Base-by-base conservation (phyloP, 2,888 invertebrate species). In the Miltochrista miniata region DNA sequence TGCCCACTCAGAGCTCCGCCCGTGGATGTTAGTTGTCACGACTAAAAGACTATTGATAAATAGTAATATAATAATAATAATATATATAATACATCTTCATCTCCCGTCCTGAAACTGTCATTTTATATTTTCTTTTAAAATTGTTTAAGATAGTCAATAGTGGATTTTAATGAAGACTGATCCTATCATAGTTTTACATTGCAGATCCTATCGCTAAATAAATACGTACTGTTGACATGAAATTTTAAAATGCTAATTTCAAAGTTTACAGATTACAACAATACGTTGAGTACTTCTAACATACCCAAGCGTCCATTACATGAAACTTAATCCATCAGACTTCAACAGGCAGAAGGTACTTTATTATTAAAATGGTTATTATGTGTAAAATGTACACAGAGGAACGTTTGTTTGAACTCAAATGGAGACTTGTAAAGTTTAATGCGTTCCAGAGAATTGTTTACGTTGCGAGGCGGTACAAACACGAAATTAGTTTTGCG, bases 371-470 rank as follows among this genome's bases (percentile, higher is more conserved):
- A 53, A 65, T 63, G 40, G n/a, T n/a, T n/a, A 59, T 65, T 65
- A 59, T 50, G 57, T 62, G 46, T 48, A 54, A 24, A 56, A 51
- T 57, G 56, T 45, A 49, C 59, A 36, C 55, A 43, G 51, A 51
- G 56, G 54, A 49, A 49, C 48, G 48, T 56, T 50, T 61, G 63
- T 63, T 58, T 63, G 59, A 59, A 61, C 57, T 59, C 52, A 57
- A 59, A 65, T 64, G 58, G 56, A 63, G 61, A 59, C 68, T 64
- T 68, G 65, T 64, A 63, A 68, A 68, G 59, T 65, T 65, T 57
- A 65, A 68, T 63, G 68, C 55, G 65, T 61, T 68, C 56, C 54
- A 58, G 45, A 56, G 65, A 56, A 68, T 65, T 68, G 65, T 68
- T 68, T 61, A 61, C 54, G 55, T 56, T 58, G 40, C 33, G 46